Conservation (phyloP, 1,140 invertebrate species). For the Drosophila repleta region DNA sequence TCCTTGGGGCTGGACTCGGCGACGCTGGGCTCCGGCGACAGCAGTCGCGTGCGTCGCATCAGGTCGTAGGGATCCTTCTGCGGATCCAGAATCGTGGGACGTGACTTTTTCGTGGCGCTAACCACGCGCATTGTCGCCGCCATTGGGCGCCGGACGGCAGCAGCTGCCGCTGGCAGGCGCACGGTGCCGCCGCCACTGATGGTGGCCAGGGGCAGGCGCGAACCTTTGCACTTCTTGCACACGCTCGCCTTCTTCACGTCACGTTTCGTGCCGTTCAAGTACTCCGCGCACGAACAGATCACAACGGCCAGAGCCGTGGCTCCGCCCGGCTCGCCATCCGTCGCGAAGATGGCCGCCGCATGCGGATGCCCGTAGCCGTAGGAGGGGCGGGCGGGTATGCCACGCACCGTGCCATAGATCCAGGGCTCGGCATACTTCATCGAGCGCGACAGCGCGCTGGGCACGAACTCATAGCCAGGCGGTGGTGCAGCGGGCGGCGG, state of each 20-base stretch:
- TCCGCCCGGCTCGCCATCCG: slow-evolving; percentile 53
- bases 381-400: slow-evolving; percentile 85
- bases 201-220: slow-evolving; percentile 87
- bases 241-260: slow-evolving; percentile 88
- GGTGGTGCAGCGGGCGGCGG: slow-evolving; percentile 31
- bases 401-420: slow-evolving; percentile 90
- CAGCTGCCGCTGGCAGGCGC: slow-evolving; percentile 84
- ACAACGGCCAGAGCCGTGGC: slow-evolving; percentile 86
- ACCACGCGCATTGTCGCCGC: slow-evolving; percentile 87
- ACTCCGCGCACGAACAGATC: slow-evolving; percentile 90
- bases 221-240: slow-evolving; percentile 92
- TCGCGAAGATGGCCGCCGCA: slow-evolving; percentile 85
- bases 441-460: slow-evolving; percentile 88
- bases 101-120: slow-evolving; percentile 85
- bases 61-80: slow-evolving; percentile 91
- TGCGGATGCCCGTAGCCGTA: slow-evolving; percentile 78
- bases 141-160: slow-evolving; percentile 76
- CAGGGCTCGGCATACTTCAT: slow-evolving; percentile 93
- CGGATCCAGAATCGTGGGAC: slow-evolving; percentile 86
- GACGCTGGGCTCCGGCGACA: slow-evolving; percentile 85
- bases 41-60: slow-evolving; percentile 89
- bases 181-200: slow-evolving; percentile 85
- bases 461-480: slow-evolving; percentile 73
- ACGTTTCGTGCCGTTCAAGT: slow-evolving; percentile 89
- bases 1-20: slow-evolving; percentile 29